Evolutionary conservation across 2,888 invertebrate species (phyloP).

Genomic region (Campoplex nolae): DNA sequence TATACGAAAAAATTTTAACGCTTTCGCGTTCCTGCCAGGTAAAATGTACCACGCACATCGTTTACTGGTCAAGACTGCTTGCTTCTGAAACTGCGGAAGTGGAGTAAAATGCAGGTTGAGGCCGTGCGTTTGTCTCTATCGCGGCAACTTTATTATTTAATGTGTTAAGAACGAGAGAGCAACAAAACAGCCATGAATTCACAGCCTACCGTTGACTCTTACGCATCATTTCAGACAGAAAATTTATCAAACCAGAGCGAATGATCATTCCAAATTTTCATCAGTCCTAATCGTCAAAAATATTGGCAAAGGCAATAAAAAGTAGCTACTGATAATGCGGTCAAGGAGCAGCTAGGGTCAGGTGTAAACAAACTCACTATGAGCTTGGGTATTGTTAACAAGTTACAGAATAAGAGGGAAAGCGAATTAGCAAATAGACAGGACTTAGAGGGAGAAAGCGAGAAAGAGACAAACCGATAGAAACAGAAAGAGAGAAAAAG

Average conservation of each 20-base stretch:
- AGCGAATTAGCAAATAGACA: constrained; percentile 30
- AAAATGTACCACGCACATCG: constrained; percentile 48
- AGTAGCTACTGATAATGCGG: background rate
- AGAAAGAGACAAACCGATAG: constrained; percentile 52
- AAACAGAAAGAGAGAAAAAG: constrained; percentile 45
- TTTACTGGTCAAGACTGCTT: background rate
- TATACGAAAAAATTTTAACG: constrained; percentile 33
- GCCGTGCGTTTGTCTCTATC: background rate
- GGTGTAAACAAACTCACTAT: background rate
- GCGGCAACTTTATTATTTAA: background rate
- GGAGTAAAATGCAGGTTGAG: constrained; percentile 66
- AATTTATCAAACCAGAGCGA: background rate
- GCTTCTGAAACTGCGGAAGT: constrained; percentile 26
- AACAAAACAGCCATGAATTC: background rate
- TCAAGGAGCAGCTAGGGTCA: background rate
- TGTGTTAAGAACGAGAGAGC: background rate
- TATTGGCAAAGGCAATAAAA: background rate
- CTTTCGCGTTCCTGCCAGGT: constrained; percentile 28
- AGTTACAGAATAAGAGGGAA: constrained; percentile 50
- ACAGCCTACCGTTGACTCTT: background rate
- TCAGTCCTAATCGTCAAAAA: constrained; percentile 78
- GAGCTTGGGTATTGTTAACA: background rate
- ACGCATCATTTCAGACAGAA: background rate
- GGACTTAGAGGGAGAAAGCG: constrained; percentile 64
- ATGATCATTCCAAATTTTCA: constrained; percentile 78